Conservation (phyloP, 1,140 invertebrate species). For the Lepeophtheirus salmonis region DNA sequence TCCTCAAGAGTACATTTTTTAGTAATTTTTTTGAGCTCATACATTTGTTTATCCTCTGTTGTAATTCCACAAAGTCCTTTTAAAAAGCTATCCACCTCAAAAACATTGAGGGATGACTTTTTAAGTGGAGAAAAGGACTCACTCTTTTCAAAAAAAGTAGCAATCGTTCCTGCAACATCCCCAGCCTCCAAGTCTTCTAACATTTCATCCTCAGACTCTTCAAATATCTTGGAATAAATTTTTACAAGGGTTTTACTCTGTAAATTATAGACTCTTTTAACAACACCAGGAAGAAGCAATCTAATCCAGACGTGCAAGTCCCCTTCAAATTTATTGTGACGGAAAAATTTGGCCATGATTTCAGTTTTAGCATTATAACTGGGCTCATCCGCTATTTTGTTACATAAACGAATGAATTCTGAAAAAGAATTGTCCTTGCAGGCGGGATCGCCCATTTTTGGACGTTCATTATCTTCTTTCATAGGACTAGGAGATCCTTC, state of each 20-base stretch:
- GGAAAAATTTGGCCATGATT: constrained; percentile 42
- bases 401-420: constrained; percentile 55
- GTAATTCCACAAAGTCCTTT: constrained; percentile 49
- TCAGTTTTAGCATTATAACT: constrained; percentile 65
- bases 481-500: not conserved
- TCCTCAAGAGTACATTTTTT: constrained; percentile 59
- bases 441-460: constrained; percentile 11
- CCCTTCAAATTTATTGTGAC: constrained; percentile 47
- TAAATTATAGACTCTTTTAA: constrained; percentile 69
- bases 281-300: constrained; percentile 56
- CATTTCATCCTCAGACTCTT: constrained; percentile 54
- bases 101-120: constrained; percentile 45
- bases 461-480: too few species aligned
- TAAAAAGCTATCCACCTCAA: constrained; percentile 56
- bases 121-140: constrained; percentile 38
- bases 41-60: constrained; percentile 66
- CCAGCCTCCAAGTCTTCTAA: constrained; percentile 64
- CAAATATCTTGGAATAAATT: constrained; percentile 59
- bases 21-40: constrained; percentile 47
- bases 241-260: constrained; percentile 80
- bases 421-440: constrained; percentile 49
- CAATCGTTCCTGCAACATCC: constrained; percentile 71
- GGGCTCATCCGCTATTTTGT: constrained; percentile 47
- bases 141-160: constrained; percentile 52
- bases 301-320: constrained; percentile 62